Evolutionary conservation across 37 sponge, comb jelly and placozoan genomes (phyloP), one percentile per base, ranked within the genome.

Genomic region (Oopsacas minuta): DNA sequence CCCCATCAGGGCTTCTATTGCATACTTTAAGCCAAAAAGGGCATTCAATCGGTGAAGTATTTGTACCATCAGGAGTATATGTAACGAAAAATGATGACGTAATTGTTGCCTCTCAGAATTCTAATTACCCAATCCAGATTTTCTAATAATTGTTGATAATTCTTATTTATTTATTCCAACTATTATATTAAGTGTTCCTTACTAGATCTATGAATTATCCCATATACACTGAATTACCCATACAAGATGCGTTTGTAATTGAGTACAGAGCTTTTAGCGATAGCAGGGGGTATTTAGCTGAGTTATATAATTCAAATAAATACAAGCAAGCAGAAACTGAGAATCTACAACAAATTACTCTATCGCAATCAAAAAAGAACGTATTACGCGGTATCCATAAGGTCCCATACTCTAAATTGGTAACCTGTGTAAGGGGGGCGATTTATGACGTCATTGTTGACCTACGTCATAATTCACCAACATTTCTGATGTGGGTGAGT

Each of bases 381-480:
- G 75, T 61, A n/a, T 12, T 61, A 12, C 75, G 75, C 28, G 75
- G 75, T 3, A 61, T 61, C 75, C 75, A 61, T 61, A 61, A 61
- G 75, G 75, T 61, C 5, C 75, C 75, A 32, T 61, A 61, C 22
- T 61, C 75, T 61, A 61, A 61, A n/a, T 34, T 61, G 20, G 30
- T 61, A 7, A 61, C 75, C 22, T 61, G 75, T 34, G 75, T 61
- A 34, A 3, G 30, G 22, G 75, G 75, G 28, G 75, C 28, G 7
- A 61, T 61, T 61, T 61, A 61, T 61, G 75, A 61, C 75, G 75
- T 61, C 75, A 61, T 61, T 32, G 75, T 61, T 61, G 75, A 61
- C 30, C 75, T 61, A 12, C 7, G 75, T 3, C 75, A 10, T 3
- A 34, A 61, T 12, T 61, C 75, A 25, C 75, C 75, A 3, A 61